Evolutionary conservation across 2,797 vertebrate genomes (phyloP).

Genomic region (Argyrosomus regius): DNA sequence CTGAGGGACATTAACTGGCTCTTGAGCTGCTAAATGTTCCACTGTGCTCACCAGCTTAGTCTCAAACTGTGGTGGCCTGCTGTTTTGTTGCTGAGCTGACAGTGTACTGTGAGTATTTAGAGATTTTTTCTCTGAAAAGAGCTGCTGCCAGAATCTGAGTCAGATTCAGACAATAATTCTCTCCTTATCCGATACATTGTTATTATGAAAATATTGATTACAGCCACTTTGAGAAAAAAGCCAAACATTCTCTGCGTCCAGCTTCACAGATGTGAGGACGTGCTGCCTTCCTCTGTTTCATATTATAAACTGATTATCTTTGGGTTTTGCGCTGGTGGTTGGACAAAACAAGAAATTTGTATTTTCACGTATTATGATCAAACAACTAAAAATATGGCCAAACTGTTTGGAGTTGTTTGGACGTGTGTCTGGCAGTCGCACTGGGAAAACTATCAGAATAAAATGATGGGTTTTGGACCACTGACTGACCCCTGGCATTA

Average conservation of each 20-base stretch:
- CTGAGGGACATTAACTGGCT: too few relatives aligned
- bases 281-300: neutral
- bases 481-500: conserved; percentile 19
- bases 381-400: neutral
- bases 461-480: conserved; percentile 10
- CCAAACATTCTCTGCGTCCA: neutral
- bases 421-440: neutral
- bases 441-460: neutral
- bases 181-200: too few relatives aligned
- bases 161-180: neutral
- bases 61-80: too few relatives aligned
- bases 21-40: too few relatives aligned
- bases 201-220: neutral
- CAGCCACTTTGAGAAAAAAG: neutral
- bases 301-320: neutral
- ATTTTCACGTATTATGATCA: neutral
- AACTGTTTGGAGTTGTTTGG: neutral
- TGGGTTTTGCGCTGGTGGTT: neutral
- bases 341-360: neutral
- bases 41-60: too few relatives aligned
- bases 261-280: neutral
- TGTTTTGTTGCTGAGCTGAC: too few relatives aligned
- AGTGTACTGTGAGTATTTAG: too few relatives aligned
- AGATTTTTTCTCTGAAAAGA: too few relatives aligned
- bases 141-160: too few relatives aligned